Base-by-base conservation (phyloP, 1,140 invertebrate genomes). In the Gerris buenoi region DNA sequence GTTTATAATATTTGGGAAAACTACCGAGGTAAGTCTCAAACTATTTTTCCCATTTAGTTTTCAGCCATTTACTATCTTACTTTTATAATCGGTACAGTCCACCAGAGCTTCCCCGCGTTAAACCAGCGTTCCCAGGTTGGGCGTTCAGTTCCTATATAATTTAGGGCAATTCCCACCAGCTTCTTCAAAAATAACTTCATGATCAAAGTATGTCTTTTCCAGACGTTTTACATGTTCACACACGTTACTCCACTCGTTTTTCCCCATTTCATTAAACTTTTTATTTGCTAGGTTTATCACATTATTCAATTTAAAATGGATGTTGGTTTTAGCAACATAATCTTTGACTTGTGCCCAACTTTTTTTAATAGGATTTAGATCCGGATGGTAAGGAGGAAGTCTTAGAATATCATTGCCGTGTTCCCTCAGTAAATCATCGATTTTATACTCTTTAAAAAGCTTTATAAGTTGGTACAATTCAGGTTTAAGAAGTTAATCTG, bases 321-420 rank as follows among this genome's bases (percentile, higher is more conserved):
- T 13, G 46, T 56, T 56, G 10, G 10, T 56, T 10, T 13, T 13
- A 63, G 64, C 62, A 26, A 70, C 68, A 26, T 63, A 2, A 18
- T 64, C 18, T 64, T 71, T 71, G 3, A 71, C 27, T 28, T 68
- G 27, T 23, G 66, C n/a, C 67, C 71, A 72, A 25, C 70, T 65
- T 5, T 70, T 27, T 65, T 73, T 71, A 27, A 74, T 72, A 3
- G 73, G 72, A 60, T 74, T 74, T 14, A 71, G 46, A 46, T 73
- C 68, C 64, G 68, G 65, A 69, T 73, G 69, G 63, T 72, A 69
- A 23, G 70, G 71, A 13, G 68, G 71, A n/a, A 72, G 64, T 15
- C 70, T 57, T 23, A 71, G 29, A 61, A 70, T 66, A 29, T 27
- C 25, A 61, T 70, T 65, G 14, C 70, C 70, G 28, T 66, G n/a